phyloP scores from a whole-genome alignment of 2,113 vertebrate species.

The Xenus cinereus region DNA sequence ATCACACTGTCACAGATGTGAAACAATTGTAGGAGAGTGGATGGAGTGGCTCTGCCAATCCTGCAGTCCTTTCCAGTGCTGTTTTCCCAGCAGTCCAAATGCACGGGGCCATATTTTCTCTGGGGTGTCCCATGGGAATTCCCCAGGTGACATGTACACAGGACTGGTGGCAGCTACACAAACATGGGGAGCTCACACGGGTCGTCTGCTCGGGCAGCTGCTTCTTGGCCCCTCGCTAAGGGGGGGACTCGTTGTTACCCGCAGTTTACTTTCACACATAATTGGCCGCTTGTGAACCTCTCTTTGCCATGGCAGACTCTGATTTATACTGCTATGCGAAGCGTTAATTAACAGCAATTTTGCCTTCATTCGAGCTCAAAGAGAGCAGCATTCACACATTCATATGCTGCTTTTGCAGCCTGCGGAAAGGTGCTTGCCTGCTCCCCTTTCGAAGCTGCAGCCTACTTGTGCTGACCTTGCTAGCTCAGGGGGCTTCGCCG shows the following conservation, averaged over 20 bases:
- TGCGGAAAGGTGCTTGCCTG: not conserved
- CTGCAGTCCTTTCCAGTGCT: not conserved
- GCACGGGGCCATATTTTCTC: not conserved
- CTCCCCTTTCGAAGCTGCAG: not conserved
- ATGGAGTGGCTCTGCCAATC: not conserved
- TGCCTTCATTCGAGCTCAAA: not conserved
- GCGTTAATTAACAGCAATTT: slow-evolving; percentile 23
- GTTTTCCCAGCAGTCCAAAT: not conserved
- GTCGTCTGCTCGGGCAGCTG: not conserved
- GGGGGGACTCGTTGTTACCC: not conserved
- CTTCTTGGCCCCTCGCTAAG: not conserved
- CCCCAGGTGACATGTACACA: not conserved
- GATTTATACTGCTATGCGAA: not conserved
- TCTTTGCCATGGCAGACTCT: not conserved
- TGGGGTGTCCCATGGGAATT: not conserved
- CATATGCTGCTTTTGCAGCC: not conserved
- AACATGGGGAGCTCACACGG: rapidly evolving
- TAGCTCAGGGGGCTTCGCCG: not conserved
- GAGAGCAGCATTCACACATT: slow-evolving; percentile 15
- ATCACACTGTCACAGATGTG: not conserved
- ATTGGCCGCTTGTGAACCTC: not conserved
- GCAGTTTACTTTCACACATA: not conserved
- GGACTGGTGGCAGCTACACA: not conserved
- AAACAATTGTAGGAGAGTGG: not conserved
- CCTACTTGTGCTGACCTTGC: not conserved